Evolutionary conservation across 2,113 vertebrate genomes (phyloP).

Genomic region (Pristiophorus japonicus): DNA sequence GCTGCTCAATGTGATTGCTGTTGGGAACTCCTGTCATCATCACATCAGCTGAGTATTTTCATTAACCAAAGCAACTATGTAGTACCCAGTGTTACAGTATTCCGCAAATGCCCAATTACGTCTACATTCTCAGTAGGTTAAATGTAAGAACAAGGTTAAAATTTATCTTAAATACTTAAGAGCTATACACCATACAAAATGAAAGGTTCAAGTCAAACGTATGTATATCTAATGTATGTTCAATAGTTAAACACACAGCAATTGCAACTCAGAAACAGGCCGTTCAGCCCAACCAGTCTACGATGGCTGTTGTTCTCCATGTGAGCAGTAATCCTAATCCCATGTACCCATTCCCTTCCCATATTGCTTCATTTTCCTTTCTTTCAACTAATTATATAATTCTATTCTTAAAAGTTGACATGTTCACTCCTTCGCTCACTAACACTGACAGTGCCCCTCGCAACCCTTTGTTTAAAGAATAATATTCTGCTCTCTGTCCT

Average conservation of each 20-base stretch:
- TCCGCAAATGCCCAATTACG: not conserved
- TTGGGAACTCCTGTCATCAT: slow-evolving; percentile 14
- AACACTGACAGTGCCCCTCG: not conserved
- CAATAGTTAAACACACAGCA: not conserved
- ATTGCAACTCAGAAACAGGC: not conserved
- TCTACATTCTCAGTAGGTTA: not conserved
- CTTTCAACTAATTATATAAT: not conserved
- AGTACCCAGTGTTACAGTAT: not conserved
- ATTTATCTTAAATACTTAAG: not conserved
- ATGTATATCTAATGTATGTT: not conserved
- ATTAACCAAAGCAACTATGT: not conserved
- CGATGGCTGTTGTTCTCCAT: not conserved
- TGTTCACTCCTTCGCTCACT: not conserved
- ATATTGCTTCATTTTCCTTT: not conserved
- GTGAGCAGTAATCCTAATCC: not conserved
- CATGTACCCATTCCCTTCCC: not conserved
- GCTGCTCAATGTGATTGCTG: not conserved
- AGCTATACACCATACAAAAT: not conserved
- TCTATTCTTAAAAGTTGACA: not conserved
- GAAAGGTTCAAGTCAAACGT: not conserved
- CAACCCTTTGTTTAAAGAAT: not conserved
- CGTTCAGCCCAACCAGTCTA: not conserved
- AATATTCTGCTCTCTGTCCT: not conserved
- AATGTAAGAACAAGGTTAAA: not conserved
- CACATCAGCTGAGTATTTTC: not conserved